A percentile compares a stretch with the other conserved stretches of the same genome.
These are phyloP conservation scores for Cranoglanis bouderius DNA, from an alignment of 2,113 vertebrate genomes.

Conservation along the genomic window DNA sequence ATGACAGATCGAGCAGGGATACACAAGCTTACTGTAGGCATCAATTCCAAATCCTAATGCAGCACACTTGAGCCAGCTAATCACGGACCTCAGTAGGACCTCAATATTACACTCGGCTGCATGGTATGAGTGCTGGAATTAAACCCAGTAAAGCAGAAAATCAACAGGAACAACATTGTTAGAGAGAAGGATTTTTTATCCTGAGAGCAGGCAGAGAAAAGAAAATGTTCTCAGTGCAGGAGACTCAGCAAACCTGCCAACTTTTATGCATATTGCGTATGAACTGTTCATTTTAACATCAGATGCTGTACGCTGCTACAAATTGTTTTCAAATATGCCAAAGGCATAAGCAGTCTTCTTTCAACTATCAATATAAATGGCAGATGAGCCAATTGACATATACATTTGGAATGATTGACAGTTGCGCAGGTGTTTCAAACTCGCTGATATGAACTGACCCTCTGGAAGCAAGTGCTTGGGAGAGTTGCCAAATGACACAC, in stretches of 20 bases:
- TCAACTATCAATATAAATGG: not conserved
- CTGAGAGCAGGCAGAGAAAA: not conserved
- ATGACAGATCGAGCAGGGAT: not conserved
- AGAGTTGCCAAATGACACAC: no score
- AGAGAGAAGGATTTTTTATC: not conserved
- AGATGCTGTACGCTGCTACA: not conserved
- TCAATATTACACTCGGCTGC: not conserved
- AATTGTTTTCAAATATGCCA: not conserved
- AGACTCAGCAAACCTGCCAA: not conserved
- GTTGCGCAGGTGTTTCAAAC: not conserved
- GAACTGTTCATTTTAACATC: not conserved
- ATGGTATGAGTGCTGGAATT: not conserved
- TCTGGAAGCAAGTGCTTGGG: not conserved
- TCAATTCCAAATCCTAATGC: not conserved
- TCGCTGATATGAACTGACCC: not conserved
- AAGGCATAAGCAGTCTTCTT: not conserved
- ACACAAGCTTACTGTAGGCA: not conserved
- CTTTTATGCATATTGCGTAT: not conserved
- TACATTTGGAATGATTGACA: not conserved
- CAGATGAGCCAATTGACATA: not conserved
- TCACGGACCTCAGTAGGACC: not conserved
- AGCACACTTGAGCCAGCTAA: constrained; percentile 15
- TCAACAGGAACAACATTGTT: not conserved
- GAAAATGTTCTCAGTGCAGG: not conserved
- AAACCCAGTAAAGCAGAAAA: constrained; percentile 19